phyloP scores from a whole-genome alignment of 1,140 invertebrate species.

The Panagrolaimus sp. region DNA sequence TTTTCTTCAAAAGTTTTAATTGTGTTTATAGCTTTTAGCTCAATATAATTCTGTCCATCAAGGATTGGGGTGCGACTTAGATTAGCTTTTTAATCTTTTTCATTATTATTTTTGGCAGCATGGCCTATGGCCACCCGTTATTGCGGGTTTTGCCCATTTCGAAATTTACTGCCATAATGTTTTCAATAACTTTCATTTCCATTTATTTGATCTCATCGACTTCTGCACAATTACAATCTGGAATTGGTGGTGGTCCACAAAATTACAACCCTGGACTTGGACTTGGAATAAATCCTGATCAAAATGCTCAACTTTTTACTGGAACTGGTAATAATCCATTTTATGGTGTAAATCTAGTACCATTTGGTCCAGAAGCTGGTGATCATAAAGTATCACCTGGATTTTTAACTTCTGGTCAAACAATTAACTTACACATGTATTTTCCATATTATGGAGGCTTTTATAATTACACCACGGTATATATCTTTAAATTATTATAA shows the following conservation, averaged over 20 bases:
- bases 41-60: too few species aligned
- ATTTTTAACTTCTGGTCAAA: conserved; percentile 56
- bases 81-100: too few species aligned
- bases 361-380: conserved; percentile 55
- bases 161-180: too few species aligned
- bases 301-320: conserved; percentile 33
- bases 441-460: conserved; percentile 57
- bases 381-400: conserved; percentile 55
- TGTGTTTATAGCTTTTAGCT: too few species aligned
- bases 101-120: too few species aligned
- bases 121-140: too few species aligned
- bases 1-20: too few species aligned
- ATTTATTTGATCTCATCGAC: too few species aligned
- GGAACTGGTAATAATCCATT: conserved; percentile 45
- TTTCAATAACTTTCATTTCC: too few species aligned
- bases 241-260: background rate
- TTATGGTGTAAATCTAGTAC: conserved; percentile 53
- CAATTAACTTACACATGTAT: conserved; percentile 56
- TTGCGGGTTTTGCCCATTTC: too few species aligned
- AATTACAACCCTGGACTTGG: conserved; percentile 5
- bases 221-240: background rate
- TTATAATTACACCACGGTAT: conserved; percentile 57
- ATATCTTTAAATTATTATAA: background rate
- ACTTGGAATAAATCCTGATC: conserved; percentile 9
- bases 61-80: too few species aligned